phyloP scores from a whole-genome alignment of 2,113 vertebrate genomes.

The Nothocercus nigrocapillus region DNA sequence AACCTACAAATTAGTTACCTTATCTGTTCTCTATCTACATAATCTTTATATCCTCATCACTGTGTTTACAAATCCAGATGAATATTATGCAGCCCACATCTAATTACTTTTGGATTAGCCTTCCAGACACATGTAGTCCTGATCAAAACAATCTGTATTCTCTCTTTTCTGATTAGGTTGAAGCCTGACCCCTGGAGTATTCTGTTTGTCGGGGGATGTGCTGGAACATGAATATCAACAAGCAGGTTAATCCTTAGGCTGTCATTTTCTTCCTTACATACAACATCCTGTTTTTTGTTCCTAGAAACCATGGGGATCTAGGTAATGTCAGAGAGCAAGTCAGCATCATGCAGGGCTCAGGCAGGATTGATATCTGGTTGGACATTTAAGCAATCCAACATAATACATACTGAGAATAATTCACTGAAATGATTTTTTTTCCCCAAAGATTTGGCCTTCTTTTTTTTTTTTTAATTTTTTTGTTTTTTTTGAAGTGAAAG shows the following conservation, averaged over 20 bases:
- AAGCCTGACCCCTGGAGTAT: conserved; percentile 37
- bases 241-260: conserved; percentile 59
- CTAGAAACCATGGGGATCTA: conserved; percentile 19
- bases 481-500: neutral
- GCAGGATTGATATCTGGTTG: neutral
- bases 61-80: conserved; percentile 71
- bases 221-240: conserved; percentile 60
- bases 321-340: neutral
- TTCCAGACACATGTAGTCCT: conserved; percentile 63
- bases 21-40: conserved; percentile 69
- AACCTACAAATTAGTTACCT: conserved; percentile 61
- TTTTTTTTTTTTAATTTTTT: neutral
- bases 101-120: conserved; percentile 77
- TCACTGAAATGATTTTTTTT: neutral
- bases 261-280: neutral
- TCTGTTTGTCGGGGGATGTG: conserved; percentile 38
- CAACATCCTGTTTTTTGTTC: conserved; percentile 11
- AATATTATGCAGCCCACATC: conserved; percentile 63
- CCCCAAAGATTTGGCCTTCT: neutral
- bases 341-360: neutral
- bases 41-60: conserved; percentile 52
- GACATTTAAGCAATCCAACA: neutral
- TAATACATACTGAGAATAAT: conserved; percentile 17
- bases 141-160: conserved; percentile 72
- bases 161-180: conserved; percentile 54